Conservation (phyloP, 2,888 invertebrate species). For the Chrysopilus asiliformis region DNA sequence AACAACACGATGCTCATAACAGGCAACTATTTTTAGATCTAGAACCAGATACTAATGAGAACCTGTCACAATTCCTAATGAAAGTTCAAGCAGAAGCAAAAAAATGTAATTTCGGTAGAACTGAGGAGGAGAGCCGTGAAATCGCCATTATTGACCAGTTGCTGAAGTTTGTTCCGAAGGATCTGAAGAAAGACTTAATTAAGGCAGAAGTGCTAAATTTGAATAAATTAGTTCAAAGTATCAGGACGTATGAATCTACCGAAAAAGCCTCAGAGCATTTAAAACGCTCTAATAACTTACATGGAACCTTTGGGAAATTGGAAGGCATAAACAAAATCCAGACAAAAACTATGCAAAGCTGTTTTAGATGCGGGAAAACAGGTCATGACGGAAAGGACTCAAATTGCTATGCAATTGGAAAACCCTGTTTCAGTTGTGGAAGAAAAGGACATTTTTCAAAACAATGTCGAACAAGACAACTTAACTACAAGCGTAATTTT, state of each 20-base stretch:
- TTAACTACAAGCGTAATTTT: too few species aligned
- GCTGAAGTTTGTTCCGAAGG: neutral
- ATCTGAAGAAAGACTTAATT: neutral
- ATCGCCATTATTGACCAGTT: constrained; percentile 15
- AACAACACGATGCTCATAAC: constrained; percentile 16
- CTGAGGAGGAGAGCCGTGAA: too few species aligned
- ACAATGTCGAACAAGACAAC: neutral
- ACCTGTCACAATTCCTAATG: constrained; percentile 21
- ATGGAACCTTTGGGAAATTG: neutral
- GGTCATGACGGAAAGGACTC: neutral
- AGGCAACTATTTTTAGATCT: constrained; percentile 18
- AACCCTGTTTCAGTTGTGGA: neutral
- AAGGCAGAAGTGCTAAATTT: neutral
- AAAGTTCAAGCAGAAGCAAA: constrained; percentile 14
- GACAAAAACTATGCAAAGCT: neutral
- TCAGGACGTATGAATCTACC: neutral
- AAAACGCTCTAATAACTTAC: too few species aligned
- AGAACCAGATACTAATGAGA: constrained; percentile 19
- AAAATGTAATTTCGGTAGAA: constrained; percentile 6
- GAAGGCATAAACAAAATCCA: neutral
- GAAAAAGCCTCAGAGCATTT: too few species aligned
- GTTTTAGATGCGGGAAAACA: neutral
- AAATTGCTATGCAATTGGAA: neutral
- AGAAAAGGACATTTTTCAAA: neutral
- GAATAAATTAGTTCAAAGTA: neutral